Evolutionary conservation across 2,113 vertebrate genomes (phyloP), one percentile per base, ranked within the genome.

Genomic region (Cyanoramphus novaezelandiae): DNA sequence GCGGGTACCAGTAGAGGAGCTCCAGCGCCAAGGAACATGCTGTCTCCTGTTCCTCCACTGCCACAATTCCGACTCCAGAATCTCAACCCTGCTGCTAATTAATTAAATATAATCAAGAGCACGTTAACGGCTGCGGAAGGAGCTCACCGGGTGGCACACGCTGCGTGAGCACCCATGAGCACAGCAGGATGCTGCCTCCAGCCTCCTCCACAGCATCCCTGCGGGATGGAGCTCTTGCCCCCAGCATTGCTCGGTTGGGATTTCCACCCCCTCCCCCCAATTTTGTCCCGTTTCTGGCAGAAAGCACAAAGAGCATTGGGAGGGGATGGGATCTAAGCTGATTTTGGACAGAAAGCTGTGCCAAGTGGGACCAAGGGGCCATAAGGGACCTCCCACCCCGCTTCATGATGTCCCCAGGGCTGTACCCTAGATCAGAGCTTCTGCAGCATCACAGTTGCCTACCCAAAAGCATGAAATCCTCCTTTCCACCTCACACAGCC

Each of bases 321-420:
- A 71, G 7, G 7, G 16, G 8, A 47, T 24, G 6, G 6, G 15
- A 1, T 35, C 43, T 13, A 28, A 41, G 65, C 37, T 75, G 53
- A 47, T 65, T 81, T 86, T 35, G 53, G 44, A 47, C 17, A 7
- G 41, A 23, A 28, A 62, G 17, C 17, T 46, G 20, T 24, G 11
- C n/a, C 1, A 1, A 13, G 11, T 37, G 29, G 49, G 50, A 57
- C 35, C 0, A 0, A 53, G 35, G 17, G 37, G 13, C 65, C 35
- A 9, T 2, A 25, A 37, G n/a, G 25, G 18, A 57, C 18, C 7
- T 67, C 11, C 20, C 8, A 2, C 12, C 39, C 10, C 12, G 62
- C 65, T 75, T 46, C 24, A 20, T 0, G 0, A 6, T 0, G 2
- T 67, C 52, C 39, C 41, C 1, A 1, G 25, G 31, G 47, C 62